Percentiles rank a stretch among this genome's conserved stretches.
Conservation (phyloP, 2,797 vertebrate species). For the Botia kubotai region DNA sequence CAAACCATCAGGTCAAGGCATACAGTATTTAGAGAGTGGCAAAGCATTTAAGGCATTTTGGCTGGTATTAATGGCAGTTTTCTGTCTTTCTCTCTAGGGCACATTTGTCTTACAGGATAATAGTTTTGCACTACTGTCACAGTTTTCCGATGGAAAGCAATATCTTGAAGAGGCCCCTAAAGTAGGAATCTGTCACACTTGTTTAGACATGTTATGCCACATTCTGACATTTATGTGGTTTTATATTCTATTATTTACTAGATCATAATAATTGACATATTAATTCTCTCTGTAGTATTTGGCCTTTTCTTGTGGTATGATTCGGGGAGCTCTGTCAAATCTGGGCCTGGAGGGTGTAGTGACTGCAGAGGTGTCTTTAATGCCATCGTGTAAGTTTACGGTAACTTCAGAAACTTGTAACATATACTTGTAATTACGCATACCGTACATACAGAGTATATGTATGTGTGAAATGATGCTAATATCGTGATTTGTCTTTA, state of each 20-base stretch:
- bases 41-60: conserved; percentile 32
- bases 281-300: conserved; percentile 78
- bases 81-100: conserved; percentile 72
- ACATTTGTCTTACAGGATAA: conserved; percentile 89
- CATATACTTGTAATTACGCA: too few species aligned
- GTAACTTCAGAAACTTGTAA: background rate
- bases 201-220: background rate
- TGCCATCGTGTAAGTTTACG: conserved; percentile 86
- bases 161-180: conserved; percentile 88
- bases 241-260: background rate
- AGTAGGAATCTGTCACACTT: conserved; percentile 65
- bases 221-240: background rate
- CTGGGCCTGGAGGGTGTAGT: conserved; percentile 85
- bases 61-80: background rate
- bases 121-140: conserved; percentile 80
- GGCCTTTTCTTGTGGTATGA: conserved; percentile 86
- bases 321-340: conserved; percentile 83
- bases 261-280: background rate
- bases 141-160: conserved; percentile 84
- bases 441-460: too few species aligned
- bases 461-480: too few species aligned
- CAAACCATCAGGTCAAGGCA: conserved; percentile 85
- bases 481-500: too few species aligned
- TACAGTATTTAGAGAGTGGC: background rate
- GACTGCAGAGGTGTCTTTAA: conserved; percentile 82